Evolutionary conservation across 2,797 vertebrate species (phyloP).

Genomic region (Falco rusticolus): DNA sequence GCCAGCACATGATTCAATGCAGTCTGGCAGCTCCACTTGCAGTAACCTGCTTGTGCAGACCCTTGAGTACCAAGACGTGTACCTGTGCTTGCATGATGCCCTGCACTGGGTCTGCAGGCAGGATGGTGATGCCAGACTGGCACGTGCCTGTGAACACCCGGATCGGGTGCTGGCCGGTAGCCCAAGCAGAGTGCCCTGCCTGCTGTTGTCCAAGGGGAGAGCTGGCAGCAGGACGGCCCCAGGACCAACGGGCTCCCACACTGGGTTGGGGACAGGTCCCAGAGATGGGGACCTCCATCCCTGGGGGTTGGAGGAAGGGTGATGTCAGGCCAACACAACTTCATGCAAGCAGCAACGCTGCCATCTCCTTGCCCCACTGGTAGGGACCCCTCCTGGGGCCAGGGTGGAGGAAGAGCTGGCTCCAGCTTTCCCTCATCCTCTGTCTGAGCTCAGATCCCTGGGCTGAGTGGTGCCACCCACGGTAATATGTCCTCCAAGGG

Average conservation of each 20-base stretch:
- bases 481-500: not conserved
- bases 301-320: not conserved
- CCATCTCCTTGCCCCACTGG: not conserved
- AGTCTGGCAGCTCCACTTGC: not conserved
- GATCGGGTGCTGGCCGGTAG: fast-evolving
- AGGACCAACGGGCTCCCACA: not conserved
- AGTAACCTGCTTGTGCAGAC: not conserved
- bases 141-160: not conserved
- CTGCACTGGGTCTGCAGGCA: not conserved
- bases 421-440: not conserved
- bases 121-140: not conserved
- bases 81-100: fast-evolving
- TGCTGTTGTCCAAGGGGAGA: not conserved
- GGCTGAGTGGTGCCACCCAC: not conserved
- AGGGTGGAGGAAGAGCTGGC: not conserved
- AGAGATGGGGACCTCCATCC: not conserved
- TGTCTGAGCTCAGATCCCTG: not conserved
- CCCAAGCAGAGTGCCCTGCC: not conserved
- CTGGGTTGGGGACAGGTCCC: fast-evolving
- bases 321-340: not conserved
- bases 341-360: not conserved
- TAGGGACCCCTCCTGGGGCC: not conserved
- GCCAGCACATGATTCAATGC: not conserved
- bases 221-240: not conserved
- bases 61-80: fast-evolving